These are phyloP conservation scores for Callocephalon fimbriatum DNA, from an alignment of 2,113 vertebrate genomes.

Conservation along the genomic window DNA sequence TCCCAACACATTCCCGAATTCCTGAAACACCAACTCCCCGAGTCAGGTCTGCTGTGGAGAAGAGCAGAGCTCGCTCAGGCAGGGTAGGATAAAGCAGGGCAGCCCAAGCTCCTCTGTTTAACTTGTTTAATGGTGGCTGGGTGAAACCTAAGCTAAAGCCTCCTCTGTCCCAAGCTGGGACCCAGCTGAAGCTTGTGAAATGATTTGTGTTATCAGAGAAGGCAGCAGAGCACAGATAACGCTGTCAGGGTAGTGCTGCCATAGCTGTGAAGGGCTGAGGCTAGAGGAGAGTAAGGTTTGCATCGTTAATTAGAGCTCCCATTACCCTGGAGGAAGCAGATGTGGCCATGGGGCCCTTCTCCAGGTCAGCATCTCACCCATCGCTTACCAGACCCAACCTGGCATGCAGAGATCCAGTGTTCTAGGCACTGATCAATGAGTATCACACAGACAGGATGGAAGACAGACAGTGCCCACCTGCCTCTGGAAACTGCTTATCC, in stretches of 20 bases:
- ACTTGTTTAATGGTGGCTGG: background rate
- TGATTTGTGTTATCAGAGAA: background rate
- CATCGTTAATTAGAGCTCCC: rapidly evolving
- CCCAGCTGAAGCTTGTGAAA: background rate
- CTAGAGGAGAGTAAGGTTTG: background rate
- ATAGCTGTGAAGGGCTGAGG: background rate
- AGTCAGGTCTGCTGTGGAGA: background rate
- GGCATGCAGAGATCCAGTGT: rapidly evolving
- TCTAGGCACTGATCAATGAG: rapidly evolving
- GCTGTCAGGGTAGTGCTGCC: rapidly evolving
- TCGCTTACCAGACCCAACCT: rapidly evolving
- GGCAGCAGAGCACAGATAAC: background rate
- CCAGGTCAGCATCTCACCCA: rapidly evolving
- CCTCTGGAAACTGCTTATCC: rapidly evolving
- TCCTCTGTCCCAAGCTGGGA: background rate
- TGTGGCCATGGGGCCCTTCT: background rate
- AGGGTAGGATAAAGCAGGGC: background rate
- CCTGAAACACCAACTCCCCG: background rate
- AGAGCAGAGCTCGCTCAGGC: background rate
- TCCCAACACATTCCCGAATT: background rate
- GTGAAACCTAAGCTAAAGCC: background rate
- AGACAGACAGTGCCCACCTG: rapidly evolving
- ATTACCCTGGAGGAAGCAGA: background rate
- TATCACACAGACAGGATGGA: rapidly evolving
- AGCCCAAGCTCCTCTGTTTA: background rate